phyloP scores from a whole-genome alignment of 2,797 vertebrate species.

The Dermochelys coriacea region DNA sequence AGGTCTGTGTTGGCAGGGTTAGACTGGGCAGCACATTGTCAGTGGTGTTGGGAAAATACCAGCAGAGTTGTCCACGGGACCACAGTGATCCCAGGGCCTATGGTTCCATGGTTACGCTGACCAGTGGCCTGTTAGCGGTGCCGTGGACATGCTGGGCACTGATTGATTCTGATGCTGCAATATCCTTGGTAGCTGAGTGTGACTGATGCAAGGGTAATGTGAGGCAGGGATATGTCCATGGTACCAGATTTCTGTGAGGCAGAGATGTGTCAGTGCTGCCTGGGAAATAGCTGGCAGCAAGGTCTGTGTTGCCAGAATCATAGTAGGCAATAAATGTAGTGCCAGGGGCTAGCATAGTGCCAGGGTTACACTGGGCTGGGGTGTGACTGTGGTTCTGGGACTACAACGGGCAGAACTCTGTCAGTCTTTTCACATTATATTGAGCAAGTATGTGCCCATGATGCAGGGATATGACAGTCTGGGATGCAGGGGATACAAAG shows the following conservation, averaged over 20 bases:
- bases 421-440: neutral
- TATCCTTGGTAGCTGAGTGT: neutral
- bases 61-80: neutral
- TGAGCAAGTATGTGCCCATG: too few relatives aligned
- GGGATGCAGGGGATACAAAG: neutral
- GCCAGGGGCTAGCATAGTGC: neutral
- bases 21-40: neutral
- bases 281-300: accelerated
- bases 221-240: accelerated
- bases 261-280: accelerated
- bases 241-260: accelerated
- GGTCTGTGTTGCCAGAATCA: neutral
- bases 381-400: neutral
- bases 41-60: neutral
- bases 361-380: neutral
- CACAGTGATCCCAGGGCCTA: too few relatives aligned
- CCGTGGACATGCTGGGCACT: neutral
- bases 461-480: too few relatives aligned
- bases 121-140: neutral
- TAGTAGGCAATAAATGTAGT: neutral
- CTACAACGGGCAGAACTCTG: neutral
- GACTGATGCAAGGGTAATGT: neutral
- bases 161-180: too few relatives aligned
- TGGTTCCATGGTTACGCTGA: neutral
- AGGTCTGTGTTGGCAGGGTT: neutral